Evolutionary conservation across 64 coral and sea anemone genomes (phyloP).

Genomic region (Hydrozoanthus tunicans): DNA sequence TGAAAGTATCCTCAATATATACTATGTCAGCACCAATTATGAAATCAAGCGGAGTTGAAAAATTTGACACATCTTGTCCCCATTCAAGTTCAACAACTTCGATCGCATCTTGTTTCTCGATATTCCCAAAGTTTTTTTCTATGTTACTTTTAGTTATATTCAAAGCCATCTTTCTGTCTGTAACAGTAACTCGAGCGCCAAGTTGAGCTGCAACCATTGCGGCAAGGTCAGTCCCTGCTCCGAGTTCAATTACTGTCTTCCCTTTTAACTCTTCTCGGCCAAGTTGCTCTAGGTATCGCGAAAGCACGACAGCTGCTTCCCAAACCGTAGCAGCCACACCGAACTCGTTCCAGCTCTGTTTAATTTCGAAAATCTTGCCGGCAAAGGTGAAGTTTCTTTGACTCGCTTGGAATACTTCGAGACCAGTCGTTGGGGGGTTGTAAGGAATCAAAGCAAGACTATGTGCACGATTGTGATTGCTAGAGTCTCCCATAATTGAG

Average conservation of each 20-base stretch:
- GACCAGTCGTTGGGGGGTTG: conserved; percentile 57
- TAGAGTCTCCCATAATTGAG: conserved; percentile 23
- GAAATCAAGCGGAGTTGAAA: conserved; percentile 73
- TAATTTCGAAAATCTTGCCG: conserved; percentile 69
- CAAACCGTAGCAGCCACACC: conserved; percentile 96
- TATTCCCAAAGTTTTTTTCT: conserved; percentile 58
- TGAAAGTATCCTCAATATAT: conserved; percentile 93
- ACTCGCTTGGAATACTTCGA: conserved; percentile 71
- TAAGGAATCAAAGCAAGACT: conserved; percentile 83
- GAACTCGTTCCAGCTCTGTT: conserved; percentile 87
- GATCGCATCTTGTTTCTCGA: conserved; percentile 22
- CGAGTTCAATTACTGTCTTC: conserved; percentile 93
- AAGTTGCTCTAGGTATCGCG: conserved; percentile 77
- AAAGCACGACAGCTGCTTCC: conserved; percentile 93
- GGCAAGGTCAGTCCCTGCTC: conserved; percentile 79
- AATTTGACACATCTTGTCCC: conserved; percentile 72
- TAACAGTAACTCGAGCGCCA: conserved; percentile 78
- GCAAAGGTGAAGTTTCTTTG: conserved; percentile 87
- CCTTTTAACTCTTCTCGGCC: conserved; percentile 24
- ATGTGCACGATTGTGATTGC: neutral
- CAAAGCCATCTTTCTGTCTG: conserved; percentile 88
- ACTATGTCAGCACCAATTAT: conserved; percentile 91
- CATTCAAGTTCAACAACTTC: conserved; percentile 79
- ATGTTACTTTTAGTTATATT: conserved; percentile 75
- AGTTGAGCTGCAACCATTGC: conserved; percentile 87